These are phyloP conservation scores for Hemitrygon akajei DNA, from an alignment of 2,797 vertebrate genomes.

Conservation along the genomic window DNA sequence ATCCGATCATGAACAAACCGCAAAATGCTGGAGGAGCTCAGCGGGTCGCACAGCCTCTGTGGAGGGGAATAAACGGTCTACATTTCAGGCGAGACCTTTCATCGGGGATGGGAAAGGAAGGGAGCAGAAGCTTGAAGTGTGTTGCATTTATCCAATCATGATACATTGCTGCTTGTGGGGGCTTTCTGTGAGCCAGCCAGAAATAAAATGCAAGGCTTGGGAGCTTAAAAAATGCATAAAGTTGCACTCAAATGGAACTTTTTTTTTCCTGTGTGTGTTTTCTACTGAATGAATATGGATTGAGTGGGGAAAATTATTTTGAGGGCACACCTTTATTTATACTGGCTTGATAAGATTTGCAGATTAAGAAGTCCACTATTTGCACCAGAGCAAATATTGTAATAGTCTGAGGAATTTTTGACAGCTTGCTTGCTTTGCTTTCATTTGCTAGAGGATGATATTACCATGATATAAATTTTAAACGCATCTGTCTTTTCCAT, in stretches of 20 bases:
- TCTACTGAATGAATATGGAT: neutral
- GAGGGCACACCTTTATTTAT: neutral
- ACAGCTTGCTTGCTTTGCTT: neutral
- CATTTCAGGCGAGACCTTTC: no score
- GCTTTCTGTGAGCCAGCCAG: neutral
- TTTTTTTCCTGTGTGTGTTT: neutral
- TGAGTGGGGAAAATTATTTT: neutral
- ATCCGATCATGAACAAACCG: no score
- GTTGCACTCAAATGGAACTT: neutral
- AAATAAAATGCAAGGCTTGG: neutral
- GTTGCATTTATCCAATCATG: no score
- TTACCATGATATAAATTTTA: neutral
- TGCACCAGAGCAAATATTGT: neutral
- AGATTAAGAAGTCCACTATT: neutral
- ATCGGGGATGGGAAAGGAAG: no score
- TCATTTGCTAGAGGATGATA: neutral
- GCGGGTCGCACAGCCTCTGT: no score
- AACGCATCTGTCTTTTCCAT: neutral
- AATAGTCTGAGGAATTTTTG: neutral
- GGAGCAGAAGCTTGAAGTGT: no score
- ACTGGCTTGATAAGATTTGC: neutral
- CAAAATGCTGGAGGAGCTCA: no score
- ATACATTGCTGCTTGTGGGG: no score
- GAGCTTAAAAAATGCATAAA: neutral
- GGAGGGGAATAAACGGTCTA: no score